phyloP scores from a whole-genome alignment of 92 coral and sea anemone species.

The Meandrina meandrites region DNA sequence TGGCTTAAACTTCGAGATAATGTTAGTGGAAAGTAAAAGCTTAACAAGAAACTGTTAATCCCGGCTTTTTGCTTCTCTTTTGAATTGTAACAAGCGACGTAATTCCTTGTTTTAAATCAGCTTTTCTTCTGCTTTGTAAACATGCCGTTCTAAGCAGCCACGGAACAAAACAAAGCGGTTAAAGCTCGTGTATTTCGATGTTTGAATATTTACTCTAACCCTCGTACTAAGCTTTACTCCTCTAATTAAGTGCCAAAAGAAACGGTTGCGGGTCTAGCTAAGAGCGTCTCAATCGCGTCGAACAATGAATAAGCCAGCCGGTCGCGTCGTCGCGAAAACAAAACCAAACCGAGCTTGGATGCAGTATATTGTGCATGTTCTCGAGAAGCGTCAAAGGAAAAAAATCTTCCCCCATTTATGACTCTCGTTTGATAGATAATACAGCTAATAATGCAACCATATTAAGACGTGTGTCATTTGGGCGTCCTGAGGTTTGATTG shows the following conservation, averaged over 20 bases:
- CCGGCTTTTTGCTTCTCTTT: slow-evolving; percentile 16
- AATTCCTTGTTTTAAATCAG: slow-evolving; percentile 35
- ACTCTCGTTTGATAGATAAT: slow-evolving; percentile 59
- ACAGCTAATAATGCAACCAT: slow-evolving; percentile 69
- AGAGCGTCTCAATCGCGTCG: not conserved
- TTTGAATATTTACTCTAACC: slow-evolving; percentile 58
- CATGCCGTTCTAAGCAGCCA: slow-evolving; percentile 17
- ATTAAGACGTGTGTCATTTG: slow-evolving; percentile 41
- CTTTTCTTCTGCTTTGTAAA: slow-evolving; percentile 34
- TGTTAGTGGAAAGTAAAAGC: slow-evolving; percentile 19
- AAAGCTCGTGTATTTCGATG: slow-evolving; percentile 27
- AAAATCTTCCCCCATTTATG: slow-evolving; percentile 41
- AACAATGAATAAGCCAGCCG: not conserved
- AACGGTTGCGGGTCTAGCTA: not conserved
- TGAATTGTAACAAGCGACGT: slow-evolving; percentile 24
- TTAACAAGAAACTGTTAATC: slow-evolving; percentile 3
- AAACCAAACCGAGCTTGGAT: not conserved
- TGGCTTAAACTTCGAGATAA: slow-evolving; percentile 13
- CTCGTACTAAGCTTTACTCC: slow-evolving; percentile 27
- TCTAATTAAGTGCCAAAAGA: slow-evolving; percentile 41
- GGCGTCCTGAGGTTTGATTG: slow-evolving; percentile 73
- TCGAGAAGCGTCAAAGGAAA: not conserved
- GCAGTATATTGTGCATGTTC: not conserved
- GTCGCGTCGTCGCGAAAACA: not conserved
- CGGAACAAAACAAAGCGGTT: slow-evolving; percentile 18